Conservation (phyloP, 1,140 invertebrate species). For the Anoplolepis gracilipes region DNA sequence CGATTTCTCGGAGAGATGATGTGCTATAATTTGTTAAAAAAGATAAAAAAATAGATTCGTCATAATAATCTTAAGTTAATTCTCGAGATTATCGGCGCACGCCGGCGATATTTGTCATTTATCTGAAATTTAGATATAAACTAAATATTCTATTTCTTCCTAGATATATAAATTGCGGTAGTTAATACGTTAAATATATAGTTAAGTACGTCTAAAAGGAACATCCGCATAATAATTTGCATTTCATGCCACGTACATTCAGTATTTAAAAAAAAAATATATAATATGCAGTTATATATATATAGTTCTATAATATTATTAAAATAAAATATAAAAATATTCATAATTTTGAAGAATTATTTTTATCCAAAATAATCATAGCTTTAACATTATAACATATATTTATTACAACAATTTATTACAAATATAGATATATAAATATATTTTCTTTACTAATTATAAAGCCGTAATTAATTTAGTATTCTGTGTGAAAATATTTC, state of each 20-base stretch:
- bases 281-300: background rate
- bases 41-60: background rate
- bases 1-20: background rate
- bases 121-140: conserved; percentile 18
- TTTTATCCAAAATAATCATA: background rate
- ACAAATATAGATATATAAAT: background rate
- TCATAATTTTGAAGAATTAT: background rate
- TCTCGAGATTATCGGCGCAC: conserved; percentile 1
- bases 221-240: background rate
- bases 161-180: background rate
- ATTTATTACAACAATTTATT: background rate
- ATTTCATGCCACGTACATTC: background rate
- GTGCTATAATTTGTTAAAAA: background rate
- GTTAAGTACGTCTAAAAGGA: background rate
- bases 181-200: background rate
- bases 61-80: background rate
- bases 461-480: background rate
- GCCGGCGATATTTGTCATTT: conserved; percentile 11
- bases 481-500: background rate
- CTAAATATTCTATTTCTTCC: background rate
- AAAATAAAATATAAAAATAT: background rate
- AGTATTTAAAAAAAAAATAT: background rate
- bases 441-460: background rate
- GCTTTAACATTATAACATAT: background rate
- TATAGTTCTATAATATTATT: background rate